Evolutionary conservation across 2,888 invertebrate species (phyloP).

Genomic region (Calliphora vomitoria): DNA sequence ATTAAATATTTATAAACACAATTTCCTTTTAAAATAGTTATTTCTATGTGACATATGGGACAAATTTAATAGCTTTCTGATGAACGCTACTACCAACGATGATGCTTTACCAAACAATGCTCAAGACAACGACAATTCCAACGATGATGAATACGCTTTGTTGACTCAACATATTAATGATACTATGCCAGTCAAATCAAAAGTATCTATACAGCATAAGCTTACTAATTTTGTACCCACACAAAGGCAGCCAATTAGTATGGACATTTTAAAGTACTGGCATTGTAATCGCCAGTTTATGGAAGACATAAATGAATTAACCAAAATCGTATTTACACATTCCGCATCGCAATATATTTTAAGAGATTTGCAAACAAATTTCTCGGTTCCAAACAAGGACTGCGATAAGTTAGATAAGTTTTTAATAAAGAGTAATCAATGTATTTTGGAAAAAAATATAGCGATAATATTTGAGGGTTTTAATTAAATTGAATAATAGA

Average conservation of each 20-base stretch:
- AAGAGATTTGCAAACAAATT: conserved; percentile 12
- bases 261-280: conserved; percentile 53
- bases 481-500: neutral
- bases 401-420: conserved; percentile 33
- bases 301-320: conserved; percentile 25
- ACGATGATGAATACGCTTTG: conserved; percentile 52
- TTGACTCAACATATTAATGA: conserved; percentile 45
- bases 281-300: conserved; percentile 23
- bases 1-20: neutral
- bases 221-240: conserved; percentile 23
- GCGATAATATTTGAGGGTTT: conserved; percentile 30
- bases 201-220: conserved; percentile 12
- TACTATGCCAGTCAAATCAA: conserved; percentile 27
- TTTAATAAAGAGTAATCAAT: conserved; percentile 38
- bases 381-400: neutral
- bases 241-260: conserved; percentile 37
- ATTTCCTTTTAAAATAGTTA: neutral
- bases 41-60: conserved; percentile 3
- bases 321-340: conserved; percentile 35
- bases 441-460: conserved; percentile 38
- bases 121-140: neutral
- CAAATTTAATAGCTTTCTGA: conserved; percentile 14
- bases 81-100: neutral
- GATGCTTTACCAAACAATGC: neutral
- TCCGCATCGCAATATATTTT: conserved; percentile 30